Conservation (phyloP, 2,888 invertebrate genomes). For the Magallana nippona region DNA sequence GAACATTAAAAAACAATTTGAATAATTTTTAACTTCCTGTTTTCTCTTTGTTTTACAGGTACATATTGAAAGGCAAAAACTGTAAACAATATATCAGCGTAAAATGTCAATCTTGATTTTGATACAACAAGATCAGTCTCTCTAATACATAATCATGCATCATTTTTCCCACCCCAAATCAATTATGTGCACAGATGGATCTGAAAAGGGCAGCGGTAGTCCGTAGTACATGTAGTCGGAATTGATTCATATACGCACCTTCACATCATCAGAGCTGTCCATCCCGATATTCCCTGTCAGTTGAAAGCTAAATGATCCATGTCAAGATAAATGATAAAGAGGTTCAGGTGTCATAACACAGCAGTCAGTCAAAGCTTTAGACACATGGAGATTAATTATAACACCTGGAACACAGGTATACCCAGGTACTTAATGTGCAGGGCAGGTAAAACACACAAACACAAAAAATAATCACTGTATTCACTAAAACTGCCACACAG, state of each 20-base stretch:
- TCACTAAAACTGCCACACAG: background rate
- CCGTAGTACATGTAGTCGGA: too few relatives aligned
- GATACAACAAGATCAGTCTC: too few relatives aligned
- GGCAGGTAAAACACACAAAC: too few relatives aligned
- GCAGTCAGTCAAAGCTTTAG: background rate
- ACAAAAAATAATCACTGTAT: background rate
- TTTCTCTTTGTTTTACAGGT: too few relatives aligned
- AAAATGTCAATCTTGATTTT: too few relatives aligned
- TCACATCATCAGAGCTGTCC: conserved; percentile 13
- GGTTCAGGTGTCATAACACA: background rate
- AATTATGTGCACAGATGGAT: conserved; percentile 14
- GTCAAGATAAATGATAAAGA: background rate
- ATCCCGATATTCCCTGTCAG: background rate
- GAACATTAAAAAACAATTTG: too few relatives aligned
- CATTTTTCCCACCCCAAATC: background rate
- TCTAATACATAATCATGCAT: too few relatives aligned
- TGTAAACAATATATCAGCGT: too few relatives aligned
- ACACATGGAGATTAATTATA: background rate
- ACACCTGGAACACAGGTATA: background rate
- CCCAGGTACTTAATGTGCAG: too few relatives aligned
- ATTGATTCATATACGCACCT: background rate
- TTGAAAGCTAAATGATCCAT: conserved; percentile 1
- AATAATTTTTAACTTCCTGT: too few relatives aligned
- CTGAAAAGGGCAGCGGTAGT: background rate
- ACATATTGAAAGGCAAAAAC: too few relatives aligned